Conservation (phyloP, 37 sponge, comb jelly and placozoan genomes). For the Theonella swinhoei region DNA sequence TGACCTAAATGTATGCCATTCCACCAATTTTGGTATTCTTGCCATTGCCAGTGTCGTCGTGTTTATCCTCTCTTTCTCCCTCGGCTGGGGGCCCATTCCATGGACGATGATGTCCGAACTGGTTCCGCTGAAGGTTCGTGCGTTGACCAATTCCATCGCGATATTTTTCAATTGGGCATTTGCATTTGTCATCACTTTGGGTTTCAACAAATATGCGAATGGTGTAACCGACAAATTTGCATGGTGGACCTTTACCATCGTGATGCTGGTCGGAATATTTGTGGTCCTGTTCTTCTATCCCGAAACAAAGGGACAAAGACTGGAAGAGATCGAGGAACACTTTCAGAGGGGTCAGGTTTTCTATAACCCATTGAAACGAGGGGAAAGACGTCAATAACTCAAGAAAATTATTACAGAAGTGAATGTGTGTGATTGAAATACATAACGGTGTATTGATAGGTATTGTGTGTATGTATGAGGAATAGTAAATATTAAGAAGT, state of each 20-base stretch:
- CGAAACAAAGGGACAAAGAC: slow-evolving; percentile 83
- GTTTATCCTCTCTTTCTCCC: slow-evolving; percentile 74
- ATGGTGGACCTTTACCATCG: slow-evolving; percentile 71
- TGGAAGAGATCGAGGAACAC: slow-evolving; percentile 85
- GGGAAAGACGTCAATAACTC: neutral
- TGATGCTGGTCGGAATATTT: slow-evolving; percentile 45
- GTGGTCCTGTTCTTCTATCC: slow-evolving; percentile 85
- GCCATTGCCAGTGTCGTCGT: slow-evolving; percentile 50
- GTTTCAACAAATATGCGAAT: slow-evolving; percentile 21
- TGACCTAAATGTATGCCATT: neutral
- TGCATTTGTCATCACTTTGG: slow-evolving; percentile 55
- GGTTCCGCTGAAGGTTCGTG: slow-evolving; percentile 69
- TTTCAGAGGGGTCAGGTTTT: slow-evolving; percentile 38
- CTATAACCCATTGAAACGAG: neutral
- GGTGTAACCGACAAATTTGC: slow-evolving; percentile 29
- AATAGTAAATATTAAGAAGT: neutral
- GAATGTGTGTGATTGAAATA: too few species aligned
- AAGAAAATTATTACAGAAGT: too few species aligned
- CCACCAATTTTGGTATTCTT: neutral
- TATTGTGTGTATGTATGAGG: neutral
- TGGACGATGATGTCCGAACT: slow-evolving; percentile 85
- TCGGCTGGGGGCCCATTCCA: slow-evolving; percentile 86
- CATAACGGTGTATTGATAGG: neutral
- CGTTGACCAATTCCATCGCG: slow-evolving; percentile 56
- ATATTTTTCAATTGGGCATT: slow-evolving; percentile 71